Percentiles rank a stretch among this genome's conserved stretches.
phyloP scores from a whole-genome alignment of 2,113 vertebrate species.

The Hirundichthys speculiger region DNA sequence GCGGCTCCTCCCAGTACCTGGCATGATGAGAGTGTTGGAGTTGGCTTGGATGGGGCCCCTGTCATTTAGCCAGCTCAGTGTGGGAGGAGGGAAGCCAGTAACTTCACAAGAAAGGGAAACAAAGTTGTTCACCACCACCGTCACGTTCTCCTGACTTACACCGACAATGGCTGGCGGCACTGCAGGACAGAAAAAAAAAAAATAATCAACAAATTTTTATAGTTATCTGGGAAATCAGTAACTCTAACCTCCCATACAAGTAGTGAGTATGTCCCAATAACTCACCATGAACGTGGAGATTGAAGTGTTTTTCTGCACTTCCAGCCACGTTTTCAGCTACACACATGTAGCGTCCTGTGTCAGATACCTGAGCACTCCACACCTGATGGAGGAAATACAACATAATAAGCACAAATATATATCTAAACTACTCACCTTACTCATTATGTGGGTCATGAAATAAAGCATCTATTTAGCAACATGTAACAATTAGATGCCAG shows the following conservation, averaged over 20 bases:
- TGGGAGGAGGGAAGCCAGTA: slow-evolving; percentile 91
- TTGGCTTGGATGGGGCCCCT: slow-evolving; percentile 83
- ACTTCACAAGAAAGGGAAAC: slow-evolving; percentile 92
- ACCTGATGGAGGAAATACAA: slow-evolving; percentile 78
- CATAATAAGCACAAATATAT: not conserved
- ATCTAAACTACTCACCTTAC: not conserved
- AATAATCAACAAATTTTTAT: not conserved
- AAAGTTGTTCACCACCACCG: slow-evolving; percentile 93
- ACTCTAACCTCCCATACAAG: not conserved
- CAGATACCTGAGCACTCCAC: slow-evolving; percentile 84
- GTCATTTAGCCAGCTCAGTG: slow-evolving; percentile 92
- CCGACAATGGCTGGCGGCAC: slow-evolving; percentile 90
- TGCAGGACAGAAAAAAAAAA: slow-evolving; percentile 46
- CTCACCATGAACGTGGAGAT: slow-evolving; percentile 94
- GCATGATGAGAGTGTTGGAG: slow-evolving; percentile 86
- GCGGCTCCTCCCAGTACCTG: slow-evolving; percentile 77
- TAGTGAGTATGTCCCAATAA: not conserved
- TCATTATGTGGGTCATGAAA: too few relatives aligned
- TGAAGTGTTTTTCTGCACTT: slow-evolving; percentile 91
- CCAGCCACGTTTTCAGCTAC: slow-evolving; percentile 90
- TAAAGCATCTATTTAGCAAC: too few relatives aligned
- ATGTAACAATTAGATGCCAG: too few relatives aligned
- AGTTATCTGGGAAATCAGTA: not conserved
- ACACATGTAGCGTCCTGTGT: slow-evolving; percentile 92
- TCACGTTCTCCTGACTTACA: slow-evolving; percentile 85